These are phyloP conservation scores for Hippopotamus amphibius DNA, from an alignment of 2,113 vertebrate genomes.

Conservation along the genomic window DNA sequence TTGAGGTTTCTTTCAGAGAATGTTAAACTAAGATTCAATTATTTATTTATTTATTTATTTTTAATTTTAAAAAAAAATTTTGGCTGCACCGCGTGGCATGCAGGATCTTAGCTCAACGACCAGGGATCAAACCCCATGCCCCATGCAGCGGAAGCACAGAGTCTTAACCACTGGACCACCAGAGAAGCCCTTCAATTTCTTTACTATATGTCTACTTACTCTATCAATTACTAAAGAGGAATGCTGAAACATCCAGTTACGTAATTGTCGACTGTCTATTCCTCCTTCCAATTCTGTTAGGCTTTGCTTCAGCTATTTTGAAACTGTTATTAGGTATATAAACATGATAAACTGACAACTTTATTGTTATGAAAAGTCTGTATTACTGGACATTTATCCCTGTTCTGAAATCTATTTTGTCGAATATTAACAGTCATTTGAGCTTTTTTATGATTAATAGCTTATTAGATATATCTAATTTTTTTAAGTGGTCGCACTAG, in stretches of 20 bases:
- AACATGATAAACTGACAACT: neutral
- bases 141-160: too few species aligned
- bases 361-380: neutral
- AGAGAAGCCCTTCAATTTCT: neutral
- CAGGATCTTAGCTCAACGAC: too few species aligned
- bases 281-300: neutral
- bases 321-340: neutral
- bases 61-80: fast-evolving
- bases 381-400: neutral
- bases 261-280: neutral
- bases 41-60: too few species aligned
- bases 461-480: neutral
- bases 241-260: neutral
- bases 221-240: neutral
- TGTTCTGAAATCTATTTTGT: conserved; percentile 35
- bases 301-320: neutral
- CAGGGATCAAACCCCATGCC: too few species aligned
- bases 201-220: neutral
- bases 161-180: too few species aligned
- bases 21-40: neutral
- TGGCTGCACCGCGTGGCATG: too few species aligned
- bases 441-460: neutral
- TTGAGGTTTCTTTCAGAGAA: neutral
- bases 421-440: neutral
- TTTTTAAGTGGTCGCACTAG: neutral